Evolutionary conservation across 2,888 invertebrate genomes (phyloP).

Genomic region (Uropetala carovei): DNA sequence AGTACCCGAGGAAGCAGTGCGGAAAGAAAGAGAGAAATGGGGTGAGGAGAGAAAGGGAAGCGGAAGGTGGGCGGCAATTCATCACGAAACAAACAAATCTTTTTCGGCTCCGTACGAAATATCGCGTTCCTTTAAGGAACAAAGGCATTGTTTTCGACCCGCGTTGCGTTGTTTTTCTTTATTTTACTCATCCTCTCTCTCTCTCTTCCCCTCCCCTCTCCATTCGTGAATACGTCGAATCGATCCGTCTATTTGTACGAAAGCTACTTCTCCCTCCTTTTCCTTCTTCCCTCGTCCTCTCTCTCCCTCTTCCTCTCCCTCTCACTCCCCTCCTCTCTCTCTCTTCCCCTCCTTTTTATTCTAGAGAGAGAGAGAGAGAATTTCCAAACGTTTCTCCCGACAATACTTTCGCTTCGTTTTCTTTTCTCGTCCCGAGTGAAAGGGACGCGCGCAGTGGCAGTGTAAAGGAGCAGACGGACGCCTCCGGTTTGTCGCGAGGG

Average conservation of each 20-base stretch:
- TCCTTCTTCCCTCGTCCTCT: neutral
- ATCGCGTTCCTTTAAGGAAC: neutral
- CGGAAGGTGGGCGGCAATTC: neutral
- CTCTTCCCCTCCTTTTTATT: neutral
- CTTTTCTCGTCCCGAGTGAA: neutral
- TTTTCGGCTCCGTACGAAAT: neutral
- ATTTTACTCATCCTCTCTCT: too few species aligned
- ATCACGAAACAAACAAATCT: neutral
- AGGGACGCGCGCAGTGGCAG: too few species aligned
- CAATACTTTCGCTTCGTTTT: neutral
- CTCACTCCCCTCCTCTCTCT: neutral
- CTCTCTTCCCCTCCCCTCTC: neutral
- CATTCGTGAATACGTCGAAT: neutral
- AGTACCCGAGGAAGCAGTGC: neutral
- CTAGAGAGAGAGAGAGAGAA: neutral
- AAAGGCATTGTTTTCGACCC: slow-evolving; percentile 12
- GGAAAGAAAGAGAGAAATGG: neutral
- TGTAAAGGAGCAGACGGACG: neutral
- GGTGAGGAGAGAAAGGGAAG: too few species aligned
- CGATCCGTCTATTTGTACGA: neutral
- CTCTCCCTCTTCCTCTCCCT: neutral
- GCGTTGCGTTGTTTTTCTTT: neutral
- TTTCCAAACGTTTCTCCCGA: neutral
- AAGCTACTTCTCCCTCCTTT: neutral
- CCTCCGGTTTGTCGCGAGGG: slow-evolving; percentile 7